Conservation (phyloP, 2,113 vertebrate genomes). For the Picathartes gymnocephalus region DNA sequence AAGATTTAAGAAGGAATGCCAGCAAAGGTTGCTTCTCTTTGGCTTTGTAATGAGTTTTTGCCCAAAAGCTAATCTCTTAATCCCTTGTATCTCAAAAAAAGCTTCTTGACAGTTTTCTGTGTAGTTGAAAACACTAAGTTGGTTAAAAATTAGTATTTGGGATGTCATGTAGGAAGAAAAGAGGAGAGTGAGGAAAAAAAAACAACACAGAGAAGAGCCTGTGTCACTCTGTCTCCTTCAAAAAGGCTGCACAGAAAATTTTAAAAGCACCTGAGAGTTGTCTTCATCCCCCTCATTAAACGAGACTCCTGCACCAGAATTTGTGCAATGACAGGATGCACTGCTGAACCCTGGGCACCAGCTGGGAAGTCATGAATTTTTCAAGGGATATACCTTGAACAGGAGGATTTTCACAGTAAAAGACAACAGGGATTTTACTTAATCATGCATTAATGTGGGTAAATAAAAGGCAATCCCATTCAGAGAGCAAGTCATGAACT, state of each 20-base stretch:
- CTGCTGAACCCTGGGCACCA: neutral
- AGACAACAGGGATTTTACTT: neutral
- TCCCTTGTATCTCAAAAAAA: neutral
- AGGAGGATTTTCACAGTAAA: neutral
- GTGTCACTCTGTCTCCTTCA: neutral
- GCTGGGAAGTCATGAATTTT: neutral
- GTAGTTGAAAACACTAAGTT: neutral
- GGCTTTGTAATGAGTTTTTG: neutral
- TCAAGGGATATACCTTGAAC: neutral
- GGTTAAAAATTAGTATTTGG: neutral
- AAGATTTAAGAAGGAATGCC: neutral
- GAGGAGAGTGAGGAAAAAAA: rapidly evolving
- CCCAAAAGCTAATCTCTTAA: neutral
- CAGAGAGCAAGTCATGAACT: neutral
- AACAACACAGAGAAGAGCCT: neutral
- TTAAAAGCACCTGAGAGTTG: neutral
- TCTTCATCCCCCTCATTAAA: neutral
- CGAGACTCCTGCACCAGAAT: neutral
- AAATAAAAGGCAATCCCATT: neutral
- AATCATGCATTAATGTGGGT: neutral
- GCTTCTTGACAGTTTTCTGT: neutral
- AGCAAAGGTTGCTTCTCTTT: neutral
- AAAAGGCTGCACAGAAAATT: neutral
- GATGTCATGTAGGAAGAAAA: neutral
- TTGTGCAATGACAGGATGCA: neutral